Conservation (phyloP, 2,113 vertebrate genomes). For the Chitala chitala region DNA sequence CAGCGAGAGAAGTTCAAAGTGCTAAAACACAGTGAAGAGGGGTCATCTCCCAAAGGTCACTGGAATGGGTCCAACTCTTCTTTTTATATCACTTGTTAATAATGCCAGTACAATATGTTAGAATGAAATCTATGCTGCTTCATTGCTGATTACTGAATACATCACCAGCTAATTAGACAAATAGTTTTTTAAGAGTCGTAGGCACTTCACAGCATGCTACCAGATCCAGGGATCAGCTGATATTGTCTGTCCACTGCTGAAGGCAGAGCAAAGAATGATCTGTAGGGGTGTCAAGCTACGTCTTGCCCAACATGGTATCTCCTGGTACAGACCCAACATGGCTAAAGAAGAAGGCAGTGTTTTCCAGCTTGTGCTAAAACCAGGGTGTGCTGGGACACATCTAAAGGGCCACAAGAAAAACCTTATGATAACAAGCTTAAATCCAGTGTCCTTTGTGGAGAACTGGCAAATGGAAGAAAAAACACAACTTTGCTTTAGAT, state of each 20-base stretch:
- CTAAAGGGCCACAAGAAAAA: neutral
- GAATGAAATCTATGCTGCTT: neutral
- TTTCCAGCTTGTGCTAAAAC: neutral
- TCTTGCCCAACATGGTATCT: neutral
- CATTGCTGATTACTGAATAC: too few relatives aligned
- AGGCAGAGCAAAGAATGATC: neutral
- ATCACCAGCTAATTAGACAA: too few relatives aligned
- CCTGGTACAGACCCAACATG: neutral
- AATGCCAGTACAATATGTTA: neutral
- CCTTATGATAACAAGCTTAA: neutral
- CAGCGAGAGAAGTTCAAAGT: neutral
- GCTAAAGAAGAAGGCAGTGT: neutral
- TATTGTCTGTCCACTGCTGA: neutral
- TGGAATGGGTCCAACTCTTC: neutral
- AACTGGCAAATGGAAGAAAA: neutral
- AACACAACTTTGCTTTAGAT: neutral
- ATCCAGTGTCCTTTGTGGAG: neutral
- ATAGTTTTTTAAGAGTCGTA: too few relatives aligned
- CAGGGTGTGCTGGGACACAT: neutral
- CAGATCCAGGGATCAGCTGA: neutral
- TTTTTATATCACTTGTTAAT: slow-evolving; percentile 4
- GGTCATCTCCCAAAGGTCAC: slow-evolving; percentile 10
- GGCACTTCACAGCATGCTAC: neutral
- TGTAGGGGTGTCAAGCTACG: neutral
- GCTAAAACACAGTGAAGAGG: neutral